Evolutionary conservation across 92 coral and sea anemone genomes (phyloP).

Genomic region (Diadumene lineata): DNA sequence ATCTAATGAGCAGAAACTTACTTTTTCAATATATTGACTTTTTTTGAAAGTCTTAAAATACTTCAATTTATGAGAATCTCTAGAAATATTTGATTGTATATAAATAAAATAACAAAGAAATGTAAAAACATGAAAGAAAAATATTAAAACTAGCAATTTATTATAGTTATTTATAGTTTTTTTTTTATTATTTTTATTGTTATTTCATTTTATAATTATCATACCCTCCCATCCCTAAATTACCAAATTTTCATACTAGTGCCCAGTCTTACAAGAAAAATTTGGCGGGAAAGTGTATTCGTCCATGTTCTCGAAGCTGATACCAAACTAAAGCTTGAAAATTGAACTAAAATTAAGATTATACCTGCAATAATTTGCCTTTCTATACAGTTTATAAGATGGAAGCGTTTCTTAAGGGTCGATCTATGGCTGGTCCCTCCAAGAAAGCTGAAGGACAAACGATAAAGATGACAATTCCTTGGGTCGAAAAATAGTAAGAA

Average conservation of each 20-base stretch:
- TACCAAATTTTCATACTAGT: background rate
- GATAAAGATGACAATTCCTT: conserved; percentile 66
- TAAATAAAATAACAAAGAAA: too few species aligned
- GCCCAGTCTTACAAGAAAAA: conserved; percentile 24
- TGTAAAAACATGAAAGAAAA: too few species aligned
- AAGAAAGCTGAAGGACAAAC: conserved; percentile 77
- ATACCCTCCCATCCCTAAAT: conserved; percentile 23
- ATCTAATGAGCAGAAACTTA: too few species aligned
- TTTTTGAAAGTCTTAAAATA: too few species aligned
- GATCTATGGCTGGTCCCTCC: conserved; percentile 59
- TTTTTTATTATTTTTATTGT: too few species aligned
- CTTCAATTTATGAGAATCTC: too few species aligned
- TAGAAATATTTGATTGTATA: too few species aligned
- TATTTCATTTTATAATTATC: too few species aligned
- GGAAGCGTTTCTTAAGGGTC: conserved; percentile 93
- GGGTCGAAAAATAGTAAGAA: conserved; percentile 99
- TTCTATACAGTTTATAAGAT: conserved; percentile 16
- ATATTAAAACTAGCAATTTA: too few species aligned
- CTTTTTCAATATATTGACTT: too few species aligned
- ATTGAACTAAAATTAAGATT: background rate
- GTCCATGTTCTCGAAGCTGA: conserved; percentile 21
- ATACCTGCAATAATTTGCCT: background rate
- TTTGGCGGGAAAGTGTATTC: conserved; percentile 48
- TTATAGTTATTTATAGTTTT: too few species aligned
- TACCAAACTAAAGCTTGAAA: background rate